Base-by-base conservation (phyloP, 2,113 vertebrate species). In the Cyanoderma ruficeps region DNA sequence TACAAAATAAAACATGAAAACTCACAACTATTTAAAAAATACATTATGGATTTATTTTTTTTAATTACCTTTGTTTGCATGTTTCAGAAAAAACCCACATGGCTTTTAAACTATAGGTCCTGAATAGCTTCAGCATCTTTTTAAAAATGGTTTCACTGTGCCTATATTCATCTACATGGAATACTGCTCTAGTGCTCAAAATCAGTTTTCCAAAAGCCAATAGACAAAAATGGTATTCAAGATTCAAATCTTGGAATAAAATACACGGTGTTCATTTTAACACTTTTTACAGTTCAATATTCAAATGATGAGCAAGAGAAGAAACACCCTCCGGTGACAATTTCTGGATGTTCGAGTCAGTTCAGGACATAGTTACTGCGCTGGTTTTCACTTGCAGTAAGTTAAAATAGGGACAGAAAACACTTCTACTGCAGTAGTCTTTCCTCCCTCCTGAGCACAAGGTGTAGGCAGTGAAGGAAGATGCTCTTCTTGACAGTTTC, bases 11-110 rank as follows among this genome's bases (percentile, higher is more conserved):
- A 86, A 39, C 9, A 22, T 4, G 10, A 67, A 19, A 75, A 50
- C 1, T 42, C 37, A 13, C 20, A 19, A 9, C 71, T 52, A 28
- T 89, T 89, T 39, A 31, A 9, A 39, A 22, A 56, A 63, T 13
- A 57, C 10, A 14, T 57, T 6, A 41, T 8, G 3, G 11, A 4
- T 6, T 35, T 20, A 39, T 11, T 24, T 56, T 75, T 71, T n/a
- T 80, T 71, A 37, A 37, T 42, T 2, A 33, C 3, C 17, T 52
- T 71, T 56, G 2, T 67, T 90, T 67, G 6, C 12, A 53, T 28
- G 13, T 33, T 53, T 18, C 7, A 27, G 9, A 42, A 49, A 65
- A 69, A 69, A 5, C 1, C 0, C 1, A 35, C 0, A 39, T 3
- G 10, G 5, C 5, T 61, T 46, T 92, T 11, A 22, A 59, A 46